Evolutionary conservation across 2,113 vertebrate species (phyloP).

Genomic region (Nycticorax nycticorax): DNA sequence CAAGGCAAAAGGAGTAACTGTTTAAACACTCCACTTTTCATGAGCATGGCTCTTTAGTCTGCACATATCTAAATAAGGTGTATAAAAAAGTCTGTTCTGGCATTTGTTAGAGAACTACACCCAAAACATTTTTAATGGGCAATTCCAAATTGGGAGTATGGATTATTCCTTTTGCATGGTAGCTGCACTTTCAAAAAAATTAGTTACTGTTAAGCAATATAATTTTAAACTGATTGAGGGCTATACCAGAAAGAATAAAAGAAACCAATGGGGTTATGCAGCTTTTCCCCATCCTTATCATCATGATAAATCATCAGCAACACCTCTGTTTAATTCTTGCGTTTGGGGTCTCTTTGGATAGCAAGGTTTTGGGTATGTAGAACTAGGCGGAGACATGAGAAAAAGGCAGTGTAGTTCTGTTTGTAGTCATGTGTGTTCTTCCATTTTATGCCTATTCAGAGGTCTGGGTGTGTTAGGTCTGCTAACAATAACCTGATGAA

Average conservation of each 20-base stretch:
- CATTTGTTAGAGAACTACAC: background rate
- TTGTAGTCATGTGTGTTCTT: background rate
- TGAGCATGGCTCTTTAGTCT: background rate
- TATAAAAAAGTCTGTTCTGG: background rate
- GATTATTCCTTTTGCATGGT: background rate
- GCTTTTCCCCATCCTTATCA: background rate
- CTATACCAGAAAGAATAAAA: background rate
- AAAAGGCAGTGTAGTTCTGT: background rate
- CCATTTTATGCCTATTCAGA: background rate
- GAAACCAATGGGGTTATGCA: background rate
- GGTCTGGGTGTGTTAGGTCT: background rate
- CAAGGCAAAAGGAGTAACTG: background rate
- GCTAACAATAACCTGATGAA: background rate
- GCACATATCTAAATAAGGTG: background rate
- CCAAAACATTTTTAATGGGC: background rate
- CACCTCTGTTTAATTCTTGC: background rate
- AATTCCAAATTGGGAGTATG: background rate
- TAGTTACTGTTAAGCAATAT: background rate
- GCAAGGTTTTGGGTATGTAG: background rate
- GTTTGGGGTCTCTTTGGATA: background rate
- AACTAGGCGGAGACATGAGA: background rate
- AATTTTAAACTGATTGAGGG: background rate
- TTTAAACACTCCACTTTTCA: background rate
- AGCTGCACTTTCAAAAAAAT: background rate
- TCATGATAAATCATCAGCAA: background rate